Base-by-base conservation (phyloP, 2,113 vertebrate species). In the Rhea americana region DNA sequence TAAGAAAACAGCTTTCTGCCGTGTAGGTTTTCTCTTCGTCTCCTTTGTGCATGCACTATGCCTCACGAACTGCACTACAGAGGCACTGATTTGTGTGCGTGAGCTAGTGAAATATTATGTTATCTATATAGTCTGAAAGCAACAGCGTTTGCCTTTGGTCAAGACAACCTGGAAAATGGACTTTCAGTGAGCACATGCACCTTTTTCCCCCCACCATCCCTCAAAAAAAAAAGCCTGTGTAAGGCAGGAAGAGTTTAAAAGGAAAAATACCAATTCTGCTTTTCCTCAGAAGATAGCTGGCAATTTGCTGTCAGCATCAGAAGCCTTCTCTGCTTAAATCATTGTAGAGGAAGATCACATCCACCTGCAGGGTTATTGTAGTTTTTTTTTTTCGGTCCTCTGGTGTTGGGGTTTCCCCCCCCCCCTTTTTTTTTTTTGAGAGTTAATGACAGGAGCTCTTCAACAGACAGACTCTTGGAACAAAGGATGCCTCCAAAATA, bases 401-500 rank as follows among this genome's bases (percentile, higher is more conserved):
- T 35, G 35, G 35, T 35, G 35, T 35, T 35, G 35, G n/a, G n/a
- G n/a, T n/a, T n/a, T n/a, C n/a, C n/a, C n/a, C n/a, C n/a, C n/a
- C n/a, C n/a, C n/a, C n/a, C n/a, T 50, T 50, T 56, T 56, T 30
- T 25, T 55, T 45, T 30, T 30, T 55, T 58, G 50, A 93, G 73
- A 59, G 94, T 66, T 80, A 65, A 43, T 43, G 17, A 41, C 89
- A 96, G 82, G 55, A 75, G 75, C 6, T 71, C 51, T 86, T 84
- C 55, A 81, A 48, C 39, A 79, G 37, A 41, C 77, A 77, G 95
- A 79, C 47, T 45, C 61, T 91, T 77, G 76, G 48, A 95, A 85
- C 50, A 88, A 47, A 71, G 30, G 18, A 87, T 59, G 14, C 14
- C 77, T 93, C 83, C 61, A 73, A 97, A 97, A 95, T 83, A 85